Conservation (phyloP, 2,113 vertebrate genomes). For the Pangasianodon gigas region DNA sequence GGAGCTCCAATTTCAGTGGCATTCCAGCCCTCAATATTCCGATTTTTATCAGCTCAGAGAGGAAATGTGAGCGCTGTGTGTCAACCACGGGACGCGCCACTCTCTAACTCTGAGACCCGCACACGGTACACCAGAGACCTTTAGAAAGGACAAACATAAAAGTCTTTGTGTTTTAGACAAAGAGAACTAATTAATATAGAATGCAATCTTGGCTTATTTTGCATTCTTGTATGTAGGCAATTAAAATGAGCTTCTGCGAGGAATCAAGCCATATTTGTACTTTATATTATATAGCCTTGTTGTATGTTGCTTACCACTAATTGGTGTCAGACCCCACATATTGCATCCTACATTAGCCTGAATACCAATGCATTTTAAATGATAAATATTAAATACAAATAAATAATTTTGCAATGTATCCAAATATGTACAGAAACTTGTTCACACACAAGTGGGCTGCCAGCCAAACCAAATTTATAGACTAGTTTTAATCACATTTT, state of each 20-base stretch:
- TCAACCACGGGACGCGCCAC: conserved; percentile 34
- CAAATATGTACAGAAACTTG: neutral
- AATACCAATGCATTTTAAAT: neutral
- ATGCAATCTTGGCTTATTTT: neutral
- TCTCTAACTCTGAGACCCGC: conserved; percentile 8
- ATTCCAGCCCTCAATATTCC: conserved; percentile 66
- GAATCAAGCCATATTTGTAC: neutral
- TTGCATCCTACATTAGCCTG: neutral
- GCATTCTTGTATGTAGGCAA: neutral
- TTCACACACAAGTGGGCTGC: neutral
- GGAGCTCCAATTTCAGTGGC: conserved; percentile 68
- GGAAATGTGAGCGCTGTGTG: conserved; percentile 60
- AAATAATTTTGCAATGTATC: neutral
- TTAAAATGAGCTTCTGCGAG: neutral
- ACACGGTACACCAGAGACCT: neutral
- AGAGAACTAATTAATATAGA: neutral
- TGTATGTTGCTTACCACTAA: neutral
- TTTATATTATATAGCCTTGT: neutral
- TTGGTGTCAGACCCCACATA: neutral
- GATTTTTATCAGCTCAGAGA: conserved; percentile 72
- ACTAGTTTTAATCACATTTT: neutral
- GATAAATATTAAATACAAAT: neutral
- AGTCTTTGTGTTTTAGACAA: neutral
- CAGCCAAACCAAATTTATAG: neutral
- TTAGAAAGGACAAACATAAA: neutral